Evolutionary conservation across 2,113 vertebrate species (phyloP).

Genomic region (Microtus pennsylvanicus): DNA sequence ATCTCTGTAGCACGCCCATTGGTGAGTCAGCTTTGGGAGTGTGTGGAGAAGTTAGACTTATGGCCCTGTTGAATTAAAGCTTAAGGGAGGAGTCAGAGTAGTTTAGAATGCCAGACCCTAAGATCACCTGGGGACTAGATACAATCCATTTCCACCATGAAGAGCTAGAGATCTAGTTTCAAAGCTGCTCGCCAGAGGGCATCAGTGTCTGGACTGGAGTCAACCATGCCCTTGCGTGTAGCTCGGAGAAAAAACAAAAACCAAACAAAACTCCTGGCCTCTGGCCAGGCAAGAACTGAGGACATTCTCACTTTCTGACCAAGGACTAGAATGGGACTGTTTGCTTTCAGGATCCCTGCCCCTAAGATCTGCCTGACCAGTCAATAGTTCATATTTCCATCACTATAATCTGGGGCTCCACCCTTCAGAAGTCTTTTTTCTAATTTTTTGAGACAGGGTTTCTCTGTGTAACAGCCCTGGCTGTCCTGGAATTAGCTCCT

Average conservation of each 20-base stretch:
- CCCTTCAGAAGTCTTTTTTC: not conserved
- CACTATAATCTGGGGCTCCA: not conserved
- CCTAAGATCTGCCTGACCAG: not conserved
- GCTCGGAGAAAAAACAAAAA: not conserved
- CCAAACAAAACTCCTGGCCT: not conserved
- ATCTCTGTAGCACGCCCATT: not conserved
- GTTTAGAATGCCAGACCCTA: not conserved
- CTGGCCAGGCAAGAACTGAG: not conserved
- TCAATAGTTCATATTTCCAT: not conserved
- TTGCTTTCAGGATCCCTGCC: not conserved
- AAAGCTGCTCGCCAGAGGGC: not conserved
- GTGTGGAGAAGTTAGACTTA: too few relatives aligned
- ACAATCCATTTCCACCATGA: not conserved
- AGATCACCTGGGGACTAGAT: not conserved
- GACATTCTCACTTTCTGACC: not conserved
- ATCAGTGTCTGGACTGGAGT: not conserved
- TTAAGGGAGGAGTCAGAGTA: not conserved
- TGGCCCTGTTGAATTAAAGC: not conserved
- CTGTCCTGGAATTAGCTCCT: too few relatives aligned
- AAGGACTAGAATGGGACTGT: too few relatives aligned
- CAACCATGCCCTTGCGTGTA: not conserved
- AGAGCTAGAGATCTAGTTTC: not conserved
- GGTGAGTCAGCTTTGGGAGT: not conserved
- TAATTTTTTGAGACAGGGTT: too few relatives aligned
- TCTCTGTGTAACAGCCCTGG: too few relatives aligned